Conservation (phyloP, 2,797 vertebrate genomes). For the Cheirogaleus major region DNA sequence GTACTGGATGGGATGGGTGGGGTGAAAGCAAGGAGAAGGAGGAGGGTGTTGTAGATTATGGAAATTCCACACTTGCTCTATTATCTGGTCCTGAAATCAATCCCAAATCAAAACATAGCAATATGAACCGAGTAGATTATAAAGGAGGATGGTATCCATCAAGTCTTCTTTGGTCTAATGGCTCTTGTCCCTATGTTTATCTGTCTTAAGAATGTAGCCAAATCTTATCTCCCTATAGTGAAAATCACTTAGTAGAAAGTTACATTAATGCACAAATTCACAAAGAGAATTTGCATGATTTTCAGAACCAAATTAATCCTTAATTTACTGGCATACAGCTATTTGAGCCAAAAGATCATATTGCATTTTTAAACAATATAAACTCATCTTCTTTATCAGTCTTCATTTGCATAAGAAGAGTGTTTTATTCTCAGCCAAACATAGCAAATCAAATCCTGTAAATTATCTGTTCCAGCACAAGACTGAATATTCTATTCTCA, state of each 20-base stretch:
- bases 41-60: neutral
- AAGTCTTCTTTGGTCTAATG: neutral
- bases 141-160: neutral
- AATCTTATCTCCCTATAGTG: neutral
- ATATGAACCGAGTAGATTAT: neutral
- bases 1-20: neutral
- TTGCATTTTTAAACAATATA: conserved; percentile 57
- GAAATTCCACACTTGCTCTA: neutral
- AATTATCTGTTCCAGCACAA: neutral
- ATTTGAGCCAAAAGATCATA: conserved; percentile 52
- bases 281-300: conserved; percentile 61
- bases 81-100: conserved; percentile 11
- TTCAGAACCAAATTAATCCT: conserved; percentile 53
- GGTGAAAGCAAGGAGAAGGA: neutral
- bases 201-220: neutral
- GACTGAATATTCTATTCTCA: neutral
- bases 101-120: neutral
- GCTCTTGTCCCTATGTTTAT: neutral
- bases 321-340: conserved; percentile 30
- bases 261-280: conserved; percentile 44
- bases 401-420: conserved; percentile 61
- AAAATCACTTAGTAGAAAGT: conserved; percentile 36
- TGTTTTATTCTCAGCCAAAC: conserved; percentile 43
- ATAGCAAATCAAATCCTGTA: conserved; percentile 54
- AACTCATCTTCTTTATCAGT: conserved; percentile 9